Base-by-base conservation (phyloP, 1,140 invertebrate species). In the Macrobrachium nipponense region DNA sequence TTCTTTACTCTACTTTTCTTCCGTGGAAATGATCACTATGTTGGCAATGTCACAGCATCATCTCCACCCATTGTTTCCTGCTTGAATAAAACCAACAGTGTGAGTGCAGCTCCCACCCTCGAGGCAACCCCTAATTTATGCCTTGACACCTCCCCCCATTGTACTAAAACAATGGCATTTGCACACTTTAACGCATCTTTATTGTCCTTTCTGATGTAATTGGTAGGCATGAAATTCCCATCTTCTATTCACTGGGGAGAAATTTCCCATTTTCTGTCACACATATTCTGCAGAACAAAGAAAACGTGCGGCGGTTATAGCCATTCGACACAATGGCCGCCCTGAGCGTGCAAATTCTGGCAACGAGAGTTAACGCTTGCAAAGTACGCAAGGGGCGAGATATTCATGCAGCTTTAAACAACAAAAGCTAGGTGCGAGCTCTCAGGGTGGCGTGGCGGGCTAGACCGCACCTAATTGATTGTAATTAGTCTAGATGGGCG, bases 391-490 rank as follows among this genome's bases (percentile, higher is more conserved):
- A 61, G 60, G 36, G 58, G 60, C 58, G n/a, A 68, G 58, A 84
- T 60, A 44, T 58, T 44, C 82, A 23, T 70, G 64, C 64, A 81
- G 66, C 68, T 81, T 70, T 51, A 70, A 79, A 70, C 75, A 85
- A 76, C 72, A 83, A 64, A 61, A 64, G 81, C 36, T n/a, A 27
- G 72, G 81, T 61, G 72, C 62, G 72, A 76, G 81, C 43, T 14
- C 23, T 73, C 68, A 68, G 58, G 64, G 83, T 58, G 77, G 83
- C 62, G 83, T 72, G 83, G 64, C 61, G 83, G 64, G 79, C 83
- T 43, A 86, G 83, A 86, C 77, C 83, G 83, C 77, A 80, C 76
- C 83, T 86, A 86, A 86, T 86, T 86, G 83, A 86, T 86, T 86
- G 83, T 86, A 86, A 86, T 86, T 86, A 86, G 76, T 73, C 76